Evolutionary conservation across 2,113 vertebrate genomes (phyloP), one percentile per base, ranked within the genome.

Genomic region (Notarius lentiginosus): DNA sequence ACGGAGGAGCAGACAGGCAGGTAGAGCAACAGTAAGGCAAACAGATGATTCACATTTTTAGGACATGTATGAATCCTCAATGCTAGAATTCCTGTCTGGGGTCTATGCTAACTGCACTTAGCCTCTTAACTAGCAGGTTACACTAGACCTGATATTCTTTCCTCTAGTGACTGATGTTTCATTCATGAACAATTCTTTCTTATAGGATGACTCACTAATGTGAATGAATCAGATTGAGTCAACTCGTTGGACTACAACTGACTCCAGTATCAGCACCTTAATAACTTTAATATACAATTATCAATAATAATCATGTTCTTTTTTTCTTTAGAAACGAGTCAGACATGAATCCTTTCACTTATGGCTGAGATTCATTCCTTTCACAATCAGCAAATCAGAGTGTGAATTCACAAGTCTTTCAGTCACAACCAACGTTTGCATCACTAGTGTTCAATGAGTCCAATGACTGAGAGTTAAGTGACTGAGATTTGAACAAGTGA

Each of bases 1-100:
- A 91, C 92, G 68, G 83, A 91, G 91, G 93, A n/a, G n/a, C 41
- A 51, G 41, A 87, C 94, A 93, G 89, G 92, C 89, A 91, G 85
- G 85, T 66, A 17, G 68, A 84, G 70, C 79, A 72, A 41, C 9
- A 73, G 49, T 51, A 24, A 68, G 5, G 56, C 51, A 58, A 55
- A 56, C 20, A 14, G 24, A 79, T 10, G 15, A 18, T 27, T 18
- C 53, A 79, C 7, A 79, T 56, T 30, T 27, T 27, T 79, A 79
- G 14, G 7, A 56, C 18, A 14, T 56, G 76, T 20, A n/a, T 27
- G 11, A 22, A 49, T 73, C 7, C 34, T 22, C 15, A 34, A 68
- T 30, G 1, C 4, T 15, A 15, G 8, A 73, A 73, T 22, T 47
- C 17, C 70, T 73, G 7, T 47, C 70, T 73, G 8, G 3, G 70